Base-by-base conservation (phyloP, 2,888 invertebrate species). In the Lamproptera curius region DNA sequence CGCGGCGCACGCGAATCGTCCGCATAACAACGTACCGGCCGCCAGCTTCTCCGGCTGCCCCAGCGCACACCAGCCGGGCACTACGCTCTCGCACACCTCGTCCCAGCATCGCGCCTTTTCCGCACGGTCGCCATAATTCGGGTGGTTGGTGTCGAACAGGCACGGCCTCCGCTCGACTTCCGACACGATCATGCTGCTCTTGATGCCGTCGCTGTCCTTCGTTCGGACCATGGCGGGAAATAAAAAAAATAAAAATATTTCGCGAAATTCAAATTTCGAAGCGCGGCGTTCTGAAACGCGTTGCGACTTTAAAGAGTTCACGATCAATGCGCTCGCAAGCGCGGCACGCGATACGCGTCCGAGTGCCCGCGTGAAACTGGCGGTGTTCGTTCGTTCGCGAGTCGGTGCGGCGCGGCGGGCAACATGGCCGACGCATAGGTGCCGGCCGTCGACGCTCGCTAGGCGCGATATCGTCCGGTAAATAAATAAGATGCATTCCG, bases 101-200 rank as follows among this genome's bases (percentile, higher is more conserved):
- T 84, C 83, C 88, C 88, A 88, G 61, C 77, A 76, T 54, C 78
- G 66, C 56, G 73, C 70, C 78, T 88, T 88, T 70, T 79, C 84
- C 26, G 76, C 70, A 56, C 85, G 68, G 53, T 88, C 88, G 2
- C 86, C 80, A 58, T 87, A 84, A 56, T 73, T 77, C 23, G 71
- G 62, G 57, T 86, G 77, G 53, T 84, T 85, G 17, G 81, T 76
- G 53, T 87, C 87, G 58, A 75, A 87, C 42, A 87, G 57, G 42
- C 87, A 86, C 37, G 83, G 73, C 53, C 86, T 66, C 50, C 72
- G 82, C 61, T 83, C 78, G 53, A 87, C 86, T 62, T 86, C 85
- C 1, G 74, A 59, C 31, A 87, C 75, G 51, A 87, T 85, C 43
- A 71, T 54, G 57, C 71, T 74, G 57, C 85, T 85, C 53, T 85